phyloP scores from a whole-genome alignment of 1,140 invertebrate genomes.

The Trachymyrmex cornetzi region DNA sequence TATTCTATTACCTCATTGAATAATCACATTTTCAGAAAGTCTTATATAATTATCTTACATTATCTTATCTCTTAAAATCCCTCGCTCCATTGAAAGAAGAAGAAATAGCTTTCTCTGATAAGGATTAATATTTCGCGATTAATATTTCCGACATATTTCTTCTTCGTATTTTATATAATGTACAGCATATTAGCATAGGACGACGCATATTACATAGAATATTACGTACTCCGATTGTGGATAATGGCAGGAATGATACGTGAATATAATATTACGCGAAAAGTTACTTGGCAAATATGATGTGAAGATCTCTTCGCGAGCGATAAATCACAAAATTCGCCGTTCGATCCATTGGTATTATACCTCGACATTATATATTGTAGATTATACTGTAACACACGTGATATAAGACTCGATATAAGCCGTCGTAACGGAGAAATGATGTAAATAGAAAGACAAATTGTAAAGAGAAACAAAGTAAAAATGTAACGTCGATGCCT shows the following conservation, averaged over 20 bases:
- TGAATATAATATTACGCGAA: neutral
- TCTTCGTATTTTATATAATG: slow-evolving; percentile 53
- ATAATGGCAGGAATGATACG: neutral
- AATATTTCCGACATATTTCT: neutral
- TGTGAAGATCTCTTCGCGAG: slow-evolving; percentile 26
- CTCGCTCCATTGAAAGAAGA: neutral
- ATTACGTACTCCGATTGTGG: neutral
- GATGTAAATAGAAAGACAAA: slow-evolving; percentile 34
- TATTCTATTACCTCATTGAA: neutral
- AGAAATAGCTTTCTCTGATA: neutral
- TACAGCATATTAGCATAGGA: slow-evolving; percentile 36
- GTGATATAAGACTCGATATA: slow-evolving; percentile 62
- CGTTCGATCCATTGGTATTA: slow-evolving; percentile 39
- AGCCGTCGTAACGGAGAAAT: slow-evolving; percentile 20
- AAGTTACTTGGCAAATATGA: neutral
- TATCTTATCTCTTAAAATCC: neutral
- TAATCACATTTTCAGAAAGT: neutral
- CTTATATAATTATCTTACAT: neutral
- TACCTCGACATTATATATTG: slow-evolving; percentile 43
- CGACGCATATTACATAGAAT: neutral
- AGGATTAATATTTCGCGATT: slow-evolving; percentile 8
- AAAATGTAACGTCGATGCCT: slow-evolving; percentile 73
- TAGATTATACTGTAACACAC: slow-evolving; percentile 55
- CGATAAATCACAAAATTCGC: slow-evolving; percentile 28
- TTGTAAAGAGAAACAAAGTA: slow-evolving; percentile 60